Conservation (phyloP, 2,113 vertebrate species). For the Isichthys henryi region DNA sequence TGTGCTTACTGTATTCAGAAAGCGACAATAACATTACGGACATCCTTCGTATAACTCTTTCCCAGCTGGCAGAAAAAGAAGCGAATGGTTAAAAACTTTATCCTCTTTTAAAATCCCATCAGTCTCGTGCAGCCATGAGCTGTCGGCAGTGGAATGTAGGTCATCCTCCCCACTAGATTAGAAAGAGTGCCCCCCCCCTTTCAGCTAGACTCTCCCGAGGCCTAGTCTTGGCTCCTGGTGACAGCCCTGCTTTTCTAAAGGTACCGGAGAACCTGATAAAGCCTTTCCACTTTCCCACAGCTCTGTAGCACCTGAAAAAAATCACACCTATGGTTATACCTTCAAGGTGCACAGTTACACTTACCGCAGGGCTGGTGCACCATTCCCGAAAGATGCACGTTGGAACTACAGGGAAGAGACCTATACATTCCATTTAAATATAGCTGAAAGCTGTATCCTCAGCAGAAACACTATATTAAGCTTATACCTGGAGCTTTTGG, state of each 20-base stretch:
- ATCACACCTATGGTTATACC: not conserved
- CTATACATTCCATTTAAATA: not conserved
- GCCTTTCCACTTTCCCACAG: not conserved
- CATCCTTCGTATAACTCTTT: slow-evolving; percentile 31
- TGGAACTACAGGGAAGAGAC: not conserved
- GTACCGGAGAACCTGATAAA: not conserved
- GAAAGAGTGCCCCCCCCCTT: slow-evolving; percentile 8
- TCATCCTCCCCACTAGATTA: slow-evolving; percentile 18
- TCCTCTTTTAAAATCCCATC: slow-evolving; percentile 23
- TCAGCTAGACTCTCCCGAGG: not conserved
- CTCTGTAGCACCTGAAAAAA: not conserved
- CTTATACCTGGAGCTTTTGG: not conserved
- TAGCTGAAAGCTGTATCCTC: not conserved
- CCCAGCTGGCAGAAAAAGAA: slow-evolving; percentile 42
- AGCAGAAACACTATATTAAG: not conserved
- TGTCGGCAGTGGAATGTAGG: slow-evolving; percentile 17
- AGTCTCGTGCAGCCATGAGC: slow-evolving; percentile 3
- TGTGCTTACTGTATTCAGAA: not conserved
- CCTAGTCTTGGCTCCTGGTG: not conserved
- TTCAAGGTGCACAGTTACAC: not conserved
- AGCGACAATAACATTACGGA: not conserved
- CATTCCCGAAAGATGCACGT: not conserved
- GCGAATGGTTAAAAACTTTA: slow-evolving; percentile 46
- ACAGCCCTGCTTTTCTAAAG: slow-evolving; percentile 5
- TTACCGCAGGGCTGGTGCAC: not conserved